A percentile compares a stretch with the other conserved stretches of the same genome.
These are phyloP conservation scores for Papilio gigon DNA, from an alignment of 2,888 invertebrate species.

Conservation along the genomic window DNA sequence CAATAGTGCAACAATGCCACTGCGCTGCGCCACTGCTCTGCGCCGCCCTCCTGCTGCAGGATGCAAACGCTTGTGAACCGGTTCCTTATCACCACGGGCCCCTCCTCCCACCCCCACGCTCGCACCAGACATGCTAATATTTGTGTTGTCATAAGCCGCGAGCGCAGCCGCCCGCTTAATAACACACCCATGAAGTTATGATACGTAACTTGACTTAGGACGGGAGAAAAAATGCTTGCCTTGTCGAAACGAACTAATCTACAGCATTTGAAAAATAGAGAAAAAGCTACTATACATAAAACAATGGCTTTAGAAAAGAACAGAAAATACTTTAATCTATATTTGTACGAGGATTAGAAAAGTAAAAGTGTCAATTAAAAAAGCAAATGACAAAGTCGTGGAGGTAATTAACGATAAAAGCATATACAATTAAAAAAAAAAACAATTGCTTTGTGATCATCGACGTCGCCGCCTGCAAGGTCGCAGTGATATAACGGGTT, in stretches of 20 bases:
- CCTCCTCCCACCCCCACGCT: background rate
- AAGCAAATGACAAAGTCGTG: too few species aligned
- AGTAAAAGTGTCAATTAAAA: background rate
- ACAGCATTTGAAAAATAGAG: background rate
- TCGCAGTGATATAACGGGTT: background rate
- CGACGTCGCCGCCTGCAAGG: background rate
- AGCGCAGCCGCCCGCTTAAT: background rate
- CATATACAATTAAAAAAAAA: too few species aligned
- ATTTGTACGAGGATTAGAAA: background rate
- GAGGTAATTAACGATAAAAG: background rate
- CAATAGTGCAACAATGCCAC: background rate
- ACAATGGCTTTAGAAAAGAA: background rate
- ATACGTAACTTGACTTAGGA: background rate
- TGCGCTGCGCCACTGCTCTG: background rate
- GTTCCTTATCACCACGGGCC: constrained; percentile 16
- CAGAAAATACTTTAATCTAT: too few species aligned
- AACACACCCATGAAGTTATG: background rate
- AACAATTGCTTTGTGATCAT: background rate
- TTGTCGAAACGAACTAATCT: background rate
- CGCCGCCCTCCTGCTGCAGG: constrained; percentile 16
- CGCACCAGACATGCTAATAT: constrained; percentile 21
- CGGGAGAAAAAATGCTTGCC: background rate
- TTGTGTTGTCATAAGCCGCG: background rate
- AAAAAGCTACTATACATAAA: too few species aligned
- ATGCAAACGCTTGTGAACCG: background rate